A percentile compares a stretch with the other conserved stretches of the same genome.
Conservation (phyloP, 2,113 vertebrate genomes). For the Sphyrna mokarran region DNA sequence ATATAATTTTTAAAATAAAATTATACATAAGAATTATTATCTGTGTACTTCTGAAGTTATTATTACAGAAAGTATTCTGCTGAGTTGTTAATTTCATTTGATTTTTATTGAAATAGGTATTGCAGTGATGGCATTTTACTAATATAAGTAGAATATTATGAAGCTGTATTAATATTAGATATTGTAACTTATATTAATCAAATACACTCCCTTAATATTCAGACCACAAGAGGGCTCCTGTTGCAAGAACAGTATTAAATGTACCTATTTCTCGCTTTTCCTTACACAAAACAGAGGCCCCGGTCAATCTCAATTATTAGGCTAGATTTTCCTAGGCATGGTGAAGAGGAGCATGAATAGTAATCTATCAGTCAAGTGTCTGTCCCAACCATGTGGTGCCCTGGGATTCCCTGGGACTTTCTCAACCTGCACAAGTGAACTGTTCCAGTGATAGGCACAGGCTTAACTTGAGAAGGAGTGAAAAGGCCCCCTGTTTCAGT, state of each 20-base stretch:
- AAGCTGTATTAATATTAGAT: background rate
- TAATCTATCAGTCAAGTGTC: background rate
- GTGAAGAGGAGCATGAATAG: background rate
- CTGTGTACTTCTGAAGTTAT: background rate
- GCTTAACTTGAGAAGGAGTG: background rate
- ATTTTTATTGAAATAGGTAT: background rate
- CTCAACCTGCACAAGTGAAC: background rate
- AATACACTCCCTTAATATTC: background rate
- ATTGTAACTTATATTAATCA: background rate
- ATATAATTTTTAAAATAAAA: background rate
- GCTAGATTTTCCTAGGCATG: background rate
- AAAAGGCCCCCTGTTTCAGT: background rate
- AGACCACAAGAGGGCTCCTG: background rate
- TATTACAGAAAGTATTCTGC: background rate
- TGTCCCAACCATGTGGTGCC: background rate
- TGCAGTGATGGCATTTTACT: background rate
- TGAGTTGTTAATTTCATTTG: background rate
- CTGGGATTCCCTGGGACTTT: background rate
- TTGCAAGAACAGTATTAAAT: background rate
- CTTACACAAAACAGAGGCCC: background rate
- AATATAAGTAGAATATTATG: background rate
- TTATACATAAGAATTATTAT: background rate
- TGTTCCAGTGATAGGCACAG: background rate
- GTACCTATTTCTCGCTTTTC: background rate
- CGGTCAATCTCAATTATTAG: background rate